These are phyloP conservation scores for Lysandra bellargus DNA, from an alignment of 2,888 invertebrate species.

Conservation along the genomic window DNA sequence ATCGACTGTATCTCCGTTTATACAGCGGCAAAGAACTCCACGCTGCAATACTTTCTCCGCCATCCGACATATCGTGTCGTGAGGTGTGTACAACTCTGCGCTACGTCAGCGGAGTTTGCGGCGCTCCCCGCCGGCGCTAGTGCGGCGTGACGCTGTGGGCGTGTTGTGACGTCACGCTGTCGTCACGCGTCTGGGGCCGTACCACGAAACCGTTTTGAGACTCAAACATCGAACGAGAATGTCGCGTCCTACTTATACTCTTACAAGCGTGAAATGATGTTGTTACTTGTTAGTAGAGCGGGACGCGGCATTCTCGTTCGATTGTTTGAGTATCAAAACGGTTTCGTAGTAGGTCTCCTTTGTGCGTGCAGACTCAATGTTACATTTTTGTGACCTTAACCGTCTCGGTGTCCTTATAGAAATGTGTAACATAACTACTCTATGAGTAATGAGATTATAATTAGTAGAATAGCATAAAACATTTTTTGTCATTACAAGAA, in stretches of 20 bases:
- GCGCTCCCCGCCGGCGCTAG: conserved; percentile 41
- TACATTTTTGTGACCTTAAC: conserved; percentile 80
- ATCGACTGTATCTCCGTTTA: no score
- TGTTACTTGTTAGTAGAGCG: no score
- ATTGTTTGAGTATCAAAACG: no score
- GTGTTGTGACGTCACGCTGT: conserved; percentile 48
- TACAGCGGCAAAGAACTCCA: no score
- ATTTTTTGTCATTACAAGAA: neutral
- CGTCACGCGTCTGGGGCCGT: conserved; percentile 70
- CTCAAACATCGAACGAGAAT: no score
- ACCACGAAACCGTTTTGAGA: conserved; percentile 55
- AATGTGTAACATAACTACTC: neutral
- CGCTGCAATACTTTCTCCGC: neutral
- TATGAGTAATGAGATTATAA: conserved; percentile 22
- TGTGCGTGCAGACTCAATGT: conserved; percentile 63
- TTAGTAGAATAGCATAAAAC: conserved; percentile 7
- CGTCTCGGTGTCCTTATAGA: conserved; percentile 58
- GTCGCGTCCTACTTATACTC: no score
- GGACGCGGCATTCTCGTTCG: no score
- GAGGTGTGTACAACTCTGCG: neutral
- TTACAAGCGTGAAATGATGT: no score
- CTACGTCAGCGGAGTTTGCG: conserved; percentile 17
- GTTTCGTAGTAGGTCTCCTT: conserved; percentile 48
- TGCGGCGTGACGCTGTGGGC: conserved; percentile 44
- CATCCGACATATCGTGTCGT: conserved; percentile 12